Evolutionary conservation across 2,888 invertebrate genomes (phyloP).

Genomic region (Metacarcinus magister): DNA sequence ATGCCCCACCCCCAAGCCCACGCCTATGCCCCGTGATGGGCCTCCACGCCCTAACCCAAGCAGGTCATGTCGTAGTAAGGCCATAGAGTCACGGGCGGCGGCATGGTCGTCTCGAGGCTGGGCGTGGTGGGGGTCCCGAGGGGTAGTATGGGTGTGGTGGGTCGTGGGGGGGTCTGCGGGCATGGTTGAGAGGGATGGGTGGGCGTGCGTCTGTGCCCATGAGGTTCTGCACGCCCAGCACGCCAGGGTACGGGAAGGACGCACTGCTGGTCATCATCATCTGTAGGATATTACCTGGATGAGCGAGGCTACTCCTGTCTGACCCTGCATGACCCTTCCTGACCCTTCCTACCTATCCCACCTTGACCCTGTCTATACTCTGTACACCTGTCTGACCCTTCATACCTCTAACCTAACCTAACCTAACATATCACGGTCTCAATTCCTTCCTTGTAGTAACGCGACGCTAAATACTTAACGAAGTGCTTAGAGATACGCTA

Average conservation of each 20-base stretch:
- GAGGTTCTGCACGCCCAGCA: conserved; percentile 74
- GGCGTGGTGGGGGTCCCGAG: conserved; percentile 66
- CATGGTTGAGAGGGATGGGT: conserved; percentile 41
- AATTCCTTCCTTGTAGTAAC: neutral
- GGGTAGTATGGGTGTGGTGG: conserved; percentile 61
- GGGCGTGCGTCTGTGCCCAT: conserved; percentile 70
- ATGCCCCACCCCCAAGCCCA: neutral
- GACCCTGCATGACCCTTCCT: neutral
- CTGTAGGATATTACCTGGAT: conserved; percentile 35
- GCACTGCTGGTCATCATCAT: conserved; percentile 69
- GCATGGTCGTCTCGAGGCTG: conserved; percentile 54
- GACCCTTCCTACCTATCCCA: neutral
- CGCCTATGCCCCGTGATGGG: neutral
- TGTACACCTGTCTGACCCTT: neutral
- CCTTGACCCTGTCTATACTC: neutral
- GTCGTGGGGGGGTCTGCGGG: conserved; percentile 61
- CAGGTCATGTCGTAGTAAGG: conserved; percentile 64
- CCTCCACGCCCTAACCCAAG: conserved; percentile 56
- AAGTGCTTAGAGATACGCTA: too few species aligned
- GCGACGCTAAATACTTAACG: too few species aligned
- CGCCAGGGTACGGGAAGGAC: conserved; percentile 72
- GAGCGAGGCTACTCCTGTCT: neutral
- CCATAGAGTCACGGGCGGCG: conserved; percentile 65
- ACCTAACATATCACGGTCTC: neutral
- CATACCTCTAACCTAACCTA: neutral